phyloP scores from a whole-genome alignment of 2,797 vertebrate genomes.

The Oreortyx pictus region DNA sequence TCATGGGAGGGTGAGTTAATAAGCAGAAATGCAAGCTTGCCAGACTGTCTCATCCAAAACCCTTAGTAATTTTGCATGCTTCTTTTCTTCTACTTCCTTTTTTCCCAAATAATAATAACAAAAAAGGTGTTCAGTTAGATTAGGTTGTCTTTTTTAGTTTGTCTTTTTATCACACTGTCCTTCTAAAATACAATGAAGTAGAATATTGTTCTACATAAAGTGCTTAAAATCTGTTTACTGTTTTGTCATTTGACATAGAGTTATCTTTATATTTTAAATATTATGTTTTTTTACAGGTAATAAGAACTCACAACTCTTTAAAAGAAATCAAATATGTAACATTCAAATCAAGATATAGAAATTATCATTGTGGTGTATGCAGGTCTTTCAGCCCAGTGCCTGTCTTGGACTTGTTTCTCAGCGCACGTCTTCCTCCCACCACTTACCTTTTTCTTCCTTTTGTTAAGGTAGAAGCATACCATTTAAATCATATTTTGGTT shows the following conservation, averaged over 20 bases:
- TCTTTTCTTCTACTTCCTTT: background rate
- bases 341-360: background rate
- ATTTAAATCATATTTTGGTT: background rate
- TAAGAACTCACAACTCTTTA: fast-evolving
- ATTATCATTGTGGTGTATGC: background rate
- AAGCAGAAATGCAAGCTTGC: conserved; percentile 34
- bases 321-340: background rate
- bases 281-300: background rate
- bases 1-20: conserved; percentile 29
- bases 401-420: background rate
- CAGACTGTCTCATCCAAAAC: background rate
- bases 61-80: conserved; percentile 37
- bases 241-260: background rate
- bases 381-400: background rate
- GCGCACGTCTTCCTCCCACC: background rate
- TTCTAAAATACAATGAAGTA: background rate
- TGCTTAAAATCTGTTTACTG: background rate
- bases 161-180: background rate
- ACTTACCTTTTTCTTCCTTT: background rate
- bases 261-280: background rate
- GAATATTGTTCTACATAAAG: background rate
- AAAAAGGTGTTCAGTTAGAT: background rate
- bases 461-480: background rate
- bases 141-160: background rate
- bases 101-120: background rate